These are phyloP conservation scores for Bradypus variegatus DNA, from an alignment of 2,797 vertebrate species.

Conservation along the genomic window DNA sequence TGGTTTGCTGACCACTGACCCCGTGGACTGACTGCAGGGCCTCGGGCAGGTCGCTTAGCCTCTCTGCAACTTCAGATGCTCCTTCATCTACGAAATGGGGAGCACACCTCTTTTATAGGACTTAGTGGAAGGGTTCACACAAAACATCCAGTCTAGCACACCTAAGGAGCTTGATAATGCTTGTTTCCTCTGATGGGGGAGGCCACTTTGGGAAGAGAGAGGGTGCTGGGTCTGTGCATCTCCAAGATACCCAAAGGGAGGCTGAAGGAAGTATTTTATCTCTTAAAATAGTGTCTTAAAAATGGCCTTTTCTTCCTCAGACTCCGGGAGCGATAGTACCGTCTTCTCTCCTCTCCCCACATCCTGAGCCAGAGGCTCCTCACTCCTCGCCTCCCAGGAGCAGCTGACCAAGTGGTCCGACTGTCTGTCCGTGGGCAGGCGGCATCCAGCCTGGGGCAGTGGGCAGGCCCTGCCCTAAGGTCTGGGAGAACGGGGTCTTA, in stretches of 20 bases:
- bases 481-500: background rate
- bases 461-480: background rate
- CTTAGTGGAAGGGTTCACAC: background rate
- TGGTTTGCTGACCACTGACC: background rate
- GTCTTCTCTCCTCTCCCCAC: background rate
- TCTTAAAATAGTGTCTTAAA: background rate
- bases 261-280: background rate
- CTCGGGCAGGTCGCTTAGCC: background rate
- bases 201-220: background rate
- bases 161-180: background rate
- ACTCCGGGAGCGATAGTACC: background rate
- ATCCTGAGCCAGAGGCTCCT: background rate
- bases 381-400: background rate
- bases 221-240: background rate
- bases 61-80: background rate
- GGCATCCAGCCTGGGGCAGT: background rate
- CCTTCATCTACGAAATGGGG: constrained; percentile 37
- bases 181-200: background rate
- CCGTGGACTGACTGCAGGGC: fast-evolving
- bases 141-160: background rate
- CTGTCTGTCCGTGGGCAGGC: background rate
- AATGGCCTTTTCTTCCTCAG: background rate
- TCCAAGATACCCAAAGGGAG: background rate
- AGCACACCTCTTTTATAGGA: background rate
- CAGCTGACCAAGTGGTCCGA: background rate